Evolutionary conservation across 2,113 vertebrate species (phyloP), one percentile per base, ranked within the genome.

Genomic region (Neomonachus schauinslandi): DNA sequence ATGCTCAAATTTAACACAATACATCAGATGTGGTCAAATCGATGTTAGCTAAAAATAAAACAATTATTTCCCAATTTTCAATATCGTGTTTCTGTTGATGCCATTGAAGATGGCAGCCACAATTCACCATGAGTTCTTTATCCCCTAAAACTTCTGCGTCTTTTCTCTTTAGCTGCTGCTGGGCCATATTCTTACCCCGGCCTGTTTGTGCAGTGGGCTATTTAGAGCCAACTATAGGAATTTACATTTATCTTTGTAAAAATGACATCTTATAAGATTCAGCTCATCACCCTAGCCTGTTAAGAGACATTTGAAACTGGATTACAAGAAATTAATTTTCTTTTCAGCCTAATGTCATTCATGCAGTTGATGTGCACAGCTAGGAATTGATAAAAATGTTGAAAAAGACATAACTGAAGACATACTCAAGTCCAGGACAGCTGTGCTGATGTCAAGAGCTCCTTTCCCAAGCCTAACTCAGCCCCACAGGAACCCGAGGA

Each of bases 231-330:
- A 77, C 33, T 72, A 4, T 49, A 82, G 51, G 15, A 76, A 94
- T 94, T 95, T 77, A 67, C 18, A 89, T 49, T 93, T 88, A 42
- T 80, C 55, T 91, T 97, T 74, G 55, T 67, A 86, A 71, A 57
- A 80, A 74, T 49, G 67, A 53, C 10, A 69, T 42, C 39, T 55
- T 57, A 1, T 53, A 87, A 91, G 59, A 88, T 88, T 84, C 53
- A 33, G 24, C 7, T 95, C 63, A 92, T 92, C 8, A 81, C 22
- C 21, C 4, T 87, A 90, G 7, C 12, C 67, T 90, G 67, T 80
- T 88, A 57, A 88, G 18, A 93, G 49, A 33, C 14, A 71, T 84
- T 74, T 94, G 42, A 92, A 93, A 83, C n/a, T 46, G 36, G 33
- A 83, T 76, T 71, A 65, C 77, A 59, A 87, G 51, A 91, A 89